phyloP scores from a whole-genome alignment of 2,888 invertebrate species.

The Drosophila nr. perissopoda region DNA sequence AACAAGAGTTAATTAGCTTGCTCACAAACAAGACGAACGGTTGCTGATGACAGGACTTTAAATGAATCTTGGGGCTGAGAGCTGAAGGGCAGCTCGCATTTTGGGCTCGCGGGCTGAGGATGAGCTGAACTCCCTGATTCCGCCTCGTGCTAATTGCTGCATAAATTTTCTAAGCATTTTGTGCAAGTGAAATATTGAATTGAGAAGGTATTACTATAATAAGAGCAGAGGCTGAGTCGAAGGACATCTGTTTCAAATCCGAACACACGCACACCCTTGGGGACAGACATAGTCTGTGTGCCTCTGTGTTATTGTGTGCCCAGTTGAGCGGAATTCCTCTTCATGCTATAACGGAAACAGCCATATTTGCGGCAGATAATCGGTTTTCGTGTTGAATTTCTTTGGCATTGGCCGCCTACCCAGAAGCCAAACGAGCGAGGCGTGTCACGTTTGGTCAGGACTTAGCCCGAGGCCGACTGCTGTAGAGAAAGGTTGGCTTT shows the following conservation, averaged over 20 bases:
- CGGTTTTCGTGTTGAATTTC: conserved; percentile 57
- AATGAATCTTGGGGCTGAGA: neutral
- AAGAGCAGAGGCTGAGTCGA: neutral
- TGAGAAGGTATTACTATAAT: neutral
- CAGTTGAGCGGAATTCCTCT: conserved; percentile 63
- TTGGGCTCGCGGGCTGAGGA: neutral
- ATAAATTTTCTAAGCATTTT: conserved; percentile 12
- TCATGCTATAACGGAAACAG: conserved; percentile 56
- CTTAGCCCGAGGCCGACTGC: conserved; percentile 7
- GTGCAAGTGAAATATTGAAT: conserved; percentile 19
- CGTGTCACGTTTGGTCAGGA: conserved; percentile 2
- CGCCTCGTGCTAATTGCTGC: conserved; percentile 16
- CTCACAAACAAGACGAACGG: neutral
- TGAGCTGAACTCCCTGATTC: neutral
- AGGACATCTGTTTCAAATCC: conserved; percentile 1
- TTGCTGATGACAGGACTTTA: neutral
- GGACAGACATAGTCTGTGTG: neutral
- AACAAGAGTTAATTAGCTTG: conserved; percentile 1
- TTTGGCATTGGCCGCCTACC: conserved; percentile 3
- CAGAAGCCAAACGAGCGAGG: neutral
- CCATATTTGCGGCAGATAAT: conserved; percentile 74
- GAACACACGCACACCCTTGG: conserved; percentile 1
- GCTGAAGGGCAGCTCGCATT: neutral
- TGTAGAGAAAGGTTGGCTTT: conserved; percentile 23
- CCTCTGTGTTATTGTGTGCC: conserved; percentile 15